These are phyloP conservation scores for Coracopsis vasa DNA, from an alignment of 2,113 vertebrate genomes.

Conservation along the genomic window DNA sequence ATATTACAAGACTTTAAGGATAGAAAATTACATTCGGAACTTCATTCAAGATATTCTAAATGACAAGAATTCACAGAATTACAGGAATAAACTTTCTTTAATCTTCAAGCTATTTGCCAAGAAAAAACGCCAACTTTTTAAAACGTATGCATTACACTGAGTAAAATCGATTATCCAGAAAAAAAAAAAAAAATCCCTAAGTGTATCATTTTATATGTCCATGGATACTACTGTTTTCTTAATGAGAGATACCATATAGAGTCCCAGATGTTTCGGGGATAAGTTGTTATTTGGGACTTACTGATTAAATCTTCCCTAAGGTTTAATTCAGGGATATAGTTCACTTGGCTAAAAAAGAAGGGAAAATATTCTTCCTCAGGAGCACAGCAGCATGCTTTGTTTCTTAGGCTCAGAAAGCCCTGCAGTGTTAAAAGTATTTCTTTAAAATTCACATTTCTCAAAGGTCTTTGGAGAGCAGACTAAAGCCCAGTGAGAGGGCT, in stretches of 20 bases:
- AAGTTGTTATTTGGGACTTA: neutral
- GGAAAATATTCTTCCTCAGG: neutral
- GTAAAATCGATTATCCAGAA: neutral
- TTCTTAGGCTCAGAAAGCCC: neutral
- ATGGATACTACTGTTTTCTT: neutral
- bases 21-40: neutral
- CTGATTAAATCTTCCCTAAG: neutral
- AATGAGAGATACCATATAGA: neutral
- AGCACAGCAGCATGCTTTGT: neutral
- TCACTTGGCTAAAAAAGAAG: neutral
- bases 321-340: neutral
- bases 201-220: neutral
- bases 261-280: neutral
- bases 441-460: neutral
- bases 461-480: neutral
- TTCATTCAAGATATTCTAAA: neutral
- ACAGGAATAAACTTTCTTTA: neutral
- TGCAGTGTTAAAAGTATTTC: neutral
- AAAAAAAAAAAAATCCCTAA: neutral
- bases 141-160: neutral
- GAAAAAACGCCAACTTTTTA: slow-evolving; percentile 27
- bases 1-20: neutral
- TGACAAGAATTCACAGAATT: neutral
- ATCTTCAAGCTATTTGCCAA: slow-evolving; percentile 22
- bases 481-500: fast-evolving